Conservation (phyloP, 2,797 vertebrate species). For the Octomys mimax region DNA sequence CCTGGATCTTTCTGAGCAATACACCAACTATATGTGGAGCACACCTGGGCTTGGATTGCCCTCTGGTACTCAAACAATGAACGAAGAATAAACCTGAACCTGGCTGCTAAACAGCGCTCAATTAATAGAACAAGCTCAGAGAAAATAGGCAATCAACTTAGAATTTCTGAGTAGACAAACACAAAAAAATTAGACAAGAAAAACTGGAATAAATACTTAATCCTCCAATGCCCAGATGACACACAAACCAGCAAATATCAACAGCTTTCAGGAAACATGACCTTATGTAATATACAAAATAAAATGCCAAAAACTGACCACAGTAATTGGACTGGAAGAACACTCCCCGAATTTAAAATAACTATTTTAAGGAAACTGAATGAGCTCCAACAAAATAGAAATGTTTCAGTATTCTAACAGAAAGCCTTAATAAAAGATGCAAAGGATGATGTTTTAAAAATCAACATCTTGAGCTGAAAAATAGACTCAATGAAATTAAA, state of each 20-base stretch:
- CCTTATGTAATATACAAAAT: neutral
- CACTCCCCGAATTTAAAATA: neutral
- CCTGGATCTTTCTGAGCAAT: neutral
- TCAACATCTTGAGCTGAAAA: neutral
- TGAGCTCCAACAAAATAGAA: neutral
- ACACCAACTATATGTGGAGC: no score
- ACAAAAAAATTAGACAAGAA: neutral
- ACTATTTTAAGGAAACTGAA: neutral
- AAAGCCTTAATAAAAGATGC: neutral
- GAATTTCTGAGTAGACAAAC: neutral
- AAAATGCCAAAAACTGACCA: neutral
- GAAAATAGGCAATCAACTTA: neutral
- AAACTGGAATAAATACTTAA: neutral
- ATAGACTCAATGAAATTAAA: neutral
- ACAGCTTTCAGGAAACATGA: neutral
- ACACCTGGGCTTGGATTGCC: neutral
- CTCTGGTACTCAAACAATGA: neutral
- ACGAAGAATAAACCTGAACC: neutral
- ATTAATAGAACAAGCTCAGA: neutral
- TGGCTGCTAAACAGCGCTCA: neutral
- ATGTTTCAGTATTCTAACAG: neutral
- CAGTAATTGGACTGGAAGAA: neutral
- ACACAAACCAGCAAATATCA: neutral
- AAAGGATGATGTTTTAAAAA: neutral
- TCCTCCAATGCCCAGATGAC: neutral